A percentile compares a stretch with the other conserved stretches of the same genome.
phyloP scores from a whole-genome alignment of 2,888 invertebrate species.

The Acanthosepion esculentum region DNA sequence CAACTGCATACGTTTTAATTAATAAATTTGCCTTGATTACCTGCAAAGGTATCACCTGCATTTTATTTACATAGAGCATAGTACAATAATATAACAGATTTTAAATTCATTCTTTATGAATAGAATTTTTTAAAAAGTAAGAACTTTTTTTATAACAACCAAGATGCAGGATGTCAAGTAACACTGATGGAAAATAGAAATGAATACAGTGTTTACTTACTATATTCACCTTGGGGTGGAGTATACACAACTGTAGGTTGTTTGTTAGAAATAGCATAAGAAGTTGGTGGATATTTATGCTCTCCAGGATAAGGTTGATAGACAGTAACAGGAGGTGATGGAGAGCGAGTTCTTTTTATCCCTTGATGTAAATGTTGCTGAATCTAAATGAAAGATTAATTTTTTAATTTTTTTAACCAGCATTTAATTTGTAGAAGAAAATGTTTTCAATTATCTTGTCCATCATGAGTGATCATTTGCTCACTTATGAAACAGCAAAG shows the following conservation, averaged over 20 bases:
- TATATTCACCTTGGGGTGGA: constrained; percentile 57
- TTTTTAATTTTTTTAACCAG: not conserved
- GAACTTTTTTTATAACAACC: not conserved
- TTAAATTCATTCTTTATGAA: no score
- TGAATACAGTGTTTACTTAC: constrained; percentile 52
- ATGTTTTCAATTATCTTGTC: not conserved
- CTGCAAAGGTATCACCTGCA: no score
- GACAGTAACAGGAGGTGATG: constrained; percentile 67
- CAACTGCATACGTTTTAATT: no score
- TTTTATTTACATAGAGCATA: no score
- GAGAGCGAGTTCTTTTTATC: constrained; percentile 70
- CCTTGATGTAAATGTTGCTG: constrained; percentile 52
- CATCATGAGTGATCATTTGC: no score
- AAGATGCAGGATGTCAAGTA: not conserved
- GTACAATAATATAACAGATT: no score
- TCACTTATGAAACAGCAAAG: no score
- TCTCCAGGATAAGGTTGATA: constrained; percentile 59
- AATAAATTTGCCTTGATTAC: no score
- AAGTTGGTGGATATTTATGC: constrained; percentile 49
- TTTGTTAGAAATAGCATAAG: constrained; percentile 43
- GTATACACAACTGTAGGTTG: constrained; percentile 46
- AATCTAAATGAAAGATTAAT: not conserved
- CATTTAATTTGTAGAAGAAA: not conserved
- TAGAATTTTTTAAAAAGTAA: no score
- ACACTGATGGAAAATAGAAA: not conserved